These are phyloP conservation scores for Oreochromis mossambicus DNA, from an alignment of 2,797 vertebrate species.

Conservation along the genomic window DNA sequence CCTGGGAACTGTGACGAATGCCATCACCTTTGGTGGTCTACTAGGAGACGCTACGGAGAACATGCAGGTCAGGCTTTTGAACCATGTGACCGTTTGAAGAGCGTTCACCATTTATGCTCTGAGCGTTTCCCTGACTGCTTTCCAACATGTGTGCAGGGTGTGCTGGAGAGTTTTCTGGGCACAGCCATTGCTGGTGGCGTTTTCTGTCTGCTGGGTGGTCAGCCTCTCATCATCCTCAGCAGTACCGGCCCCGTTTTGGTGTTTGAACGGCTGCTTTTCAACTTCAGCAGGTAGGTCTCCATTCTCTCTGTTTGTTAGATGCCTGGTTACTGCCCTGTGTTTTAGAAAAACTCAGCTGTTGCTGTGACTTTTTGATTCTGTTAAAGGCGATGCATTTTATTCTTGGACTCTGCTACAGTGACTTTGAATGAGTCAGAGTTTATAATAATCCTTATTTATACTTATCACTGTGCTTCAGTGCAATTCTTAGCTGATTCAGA, in stretches of 20 bases:
- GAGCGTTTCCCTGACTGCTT: neutral
- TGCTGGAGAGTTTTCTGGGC: slow-evolving; percentile 97
- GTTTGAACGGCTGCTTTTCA: slow-evolving; percentile 95
- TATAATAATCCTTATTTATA: neutral
- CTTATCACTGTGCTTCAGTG: rapidly evolving
- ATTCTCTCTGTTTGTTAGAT: neutral
- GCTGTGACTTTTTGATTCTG: neutral
- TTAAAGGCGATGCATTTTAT: neutral
- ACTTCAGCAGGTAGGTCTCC: slow-evolving; percentile 91
- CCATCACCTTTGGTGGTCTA: slow-evolving; percentile 97
- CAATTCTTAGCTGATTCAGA: neutral
- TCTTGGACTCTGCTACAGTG: neutral
- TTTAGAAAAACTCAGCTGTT: neutral
- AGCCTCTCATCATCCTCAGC: slow-evolving; percentile 95
- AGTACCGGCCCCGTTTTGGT: slow-evolving; percentile 97
- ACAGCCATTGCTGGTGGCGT: slow-evolving; percentile 87
- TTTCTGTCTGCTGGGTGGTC: slow-evolving; percentile 92
- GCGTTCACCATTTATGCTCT: neutral
- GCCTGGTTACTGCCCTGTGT: rapidly evolving
- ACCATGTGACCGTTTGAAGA: rapidly evolving
- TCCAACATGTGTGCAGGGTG: slow-evolving; percentile 69
- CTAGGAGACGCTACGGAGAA: slow-evolving; percentile 96
- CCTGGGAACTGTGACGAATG: slow-evolving; percentile 96
- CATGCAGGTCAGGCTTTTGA: slow-evolving; percentile 87
- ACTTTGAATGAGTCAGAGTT: neutral